These are phyloP conservation scores for Rhysida immarginata DNA, from an alignment of 1,140 invertebrate genomes.

Conservation along the genomic window DNA sequence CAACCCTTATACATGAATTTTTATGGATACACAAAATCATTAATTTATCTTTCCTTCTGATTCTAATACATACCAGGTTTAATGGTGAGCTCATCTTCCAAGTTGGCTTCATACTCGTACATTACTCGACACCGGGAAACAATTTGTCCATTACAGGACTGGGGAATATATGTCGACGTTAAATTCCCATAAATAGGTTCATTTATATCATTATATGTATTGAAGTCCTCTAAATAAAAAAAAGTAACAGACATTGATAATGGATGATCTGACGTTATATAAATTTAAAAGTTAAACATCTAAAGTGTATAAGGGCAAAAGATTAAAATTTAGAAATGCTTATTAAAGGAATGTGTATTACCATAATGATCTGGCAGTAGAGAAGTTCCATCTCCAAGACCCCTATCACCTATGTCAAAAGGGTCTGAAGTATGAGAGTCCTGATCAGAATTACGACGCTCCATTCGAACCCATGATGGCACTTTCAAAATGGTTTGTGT, in stretches of 20 bases:
- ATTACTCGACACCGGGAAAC: slow-evolving; percentile 57
- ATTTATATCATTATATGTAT: slow-evolving; percentile 42
- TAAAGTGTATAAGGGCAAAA: too few species aligned
- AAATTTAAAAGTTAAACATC: too few species aligned
- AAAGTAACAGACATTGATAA: neutral
- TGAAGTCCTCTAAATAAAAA: slow-evolving; percentile 45
- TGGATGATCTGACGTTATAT: too few species aligned
- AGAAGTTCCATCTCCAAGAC: slow-evolving; percentile 65
- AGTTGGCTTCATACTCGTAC: slow-evolving; percentile 72
- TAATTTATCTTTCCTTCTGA: too few species aligned
- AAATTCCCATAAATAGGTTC: slow-evolving; percentile 18
- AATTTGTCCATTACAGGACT: neutral
- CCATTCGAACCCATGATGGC: slow-evolving; percentile 55
- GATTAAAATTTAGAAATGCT: too few species aligned
- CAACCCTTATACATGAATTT: too few species aligned
- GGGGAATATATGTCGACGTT: neutral
- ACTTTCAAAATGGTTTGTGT: slow-evolving; percentile 74
- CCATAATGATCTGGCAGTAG: slow-evolving; percentile 45
- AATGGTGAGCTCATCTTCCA: slow-evolving; percentile 73
- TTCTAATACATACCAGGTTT: slow-evolving; percentile 45
- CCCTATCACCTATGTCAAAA: slow-evolving; percentile 51
- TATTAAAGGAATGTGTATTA: too few species aligned
- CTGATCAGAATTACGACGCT: slow-evolving; percentile 31
- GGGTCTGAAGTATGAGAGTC: slow-evolving; percentile 32
- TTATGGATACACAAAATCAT: too few species aligned